Evolutionary conservation across 2,797 vertebrate species (phyloP).

Genomic region (Streptopelia turtur): DNA sequence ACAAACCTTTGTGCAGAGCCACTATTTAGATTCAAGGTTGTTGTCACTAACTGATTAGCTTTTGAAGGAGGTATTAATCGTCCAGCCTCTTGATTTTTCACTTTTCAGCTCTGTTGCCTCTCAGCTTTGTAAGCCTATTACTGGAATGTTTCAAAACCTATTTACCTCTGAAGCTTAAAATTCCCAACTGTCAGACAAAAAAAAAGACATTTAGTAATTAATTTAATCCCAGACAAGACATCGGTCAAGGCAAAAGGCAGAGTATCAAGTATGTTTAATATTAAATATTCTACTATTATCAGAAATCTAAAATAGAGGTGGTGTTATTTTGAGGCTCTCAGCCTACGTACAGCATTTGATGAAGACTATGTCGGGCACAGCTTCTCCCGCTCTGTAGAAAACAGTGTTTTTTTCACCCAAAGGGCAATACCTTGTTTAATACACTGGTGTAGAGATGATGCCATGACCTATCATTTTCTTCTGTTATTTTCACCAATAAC

Average conservation of each 20-base stretch:
- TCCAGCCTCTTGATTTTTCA: slow-evolving; percentile 40
- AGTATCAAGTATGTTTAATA: background rate
- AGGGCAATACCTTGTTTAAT: background rate
- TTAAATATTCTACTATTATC: background rate
- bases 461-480: background rate
- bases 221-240: slow-evolving; percentile 56
- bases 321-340: background rate
- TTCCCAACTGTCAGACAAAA: slow-evolving; percentile 41
- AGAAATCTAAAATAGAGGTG: background rate
- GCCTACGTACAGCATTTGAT: background rate
- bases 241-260: slow-evolving; percentile 31
- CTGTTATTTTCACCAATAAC: background rate
- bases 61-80: slow-evolving; percentile 23
- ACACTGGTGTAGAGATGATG: background rate
- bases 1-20: background rate
- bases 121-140: slow-evolving; percentile 66
- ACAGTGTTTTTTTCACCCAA: fast-evolving
- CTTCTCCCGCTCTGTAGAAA: background rate
- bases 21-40: background rate
- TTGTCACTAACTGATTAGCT: slow-evolving; percentile 24
- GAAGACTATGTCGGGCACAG: background rate
- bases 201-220: slow-evolving; percentile 65
- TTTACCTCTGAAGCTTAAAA: slow-evolving; percentile 61
- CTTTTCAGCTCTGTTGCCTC: slow-evolving; percentile 55
- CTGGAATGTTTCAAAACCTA: slow-evolving; percentile 57